Base-by-base conservation (phyloP, 2,797 vertebrate genomes). In the Etheostoma nigrum region DNA sequence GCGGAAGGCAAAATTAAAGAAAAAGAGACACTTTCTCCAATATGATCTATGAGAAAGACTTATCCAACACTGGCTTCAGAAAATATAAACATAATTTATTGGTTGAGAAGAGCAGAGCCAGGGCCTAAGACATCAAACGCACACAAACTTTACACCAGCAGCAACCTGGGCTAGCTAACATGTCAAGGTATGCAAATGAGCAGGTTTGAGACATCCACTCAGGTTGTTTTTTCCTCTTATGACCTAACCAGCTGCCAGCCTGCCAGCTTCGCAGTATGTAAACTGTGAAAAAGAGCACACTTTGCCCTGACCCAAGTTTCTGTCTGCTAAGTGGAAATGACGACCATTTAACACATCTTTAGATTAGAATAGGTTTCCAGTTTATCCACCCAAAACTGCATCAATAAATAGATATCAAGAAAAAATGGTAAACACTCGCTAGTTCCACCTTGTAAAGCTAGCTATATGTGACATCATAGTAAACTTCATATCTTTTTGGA, bases 151-250 rank as follows among this genome's bases (percentile, higher is more conserved):
- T 13, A 51, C 53, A 65, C 23, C 3, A 1, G n/a, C 3, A 1
- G n/a, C n/a, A 16, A 49, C 18, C 3, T 2, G 19, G 40, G 67
- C 62, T 21, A 58, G 61, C 30, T 60, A 70, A 70, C 2, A 4
- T 62, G 60, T 53, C 0, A 2, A 62, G 62, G 59, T 79, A 74
- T 76, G 76, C 54, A 83, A 79, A 86, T 73, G 33, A 73, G 47
- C 25, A 44, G 15, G 33, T 75, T 33, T 47, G 61, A 79, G 57
- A 52, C 52, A 45, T 79, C 23, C 36, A 65, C 16, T 75, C 72
- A 4, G 45, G 45, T 1, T 30, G 59, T 21, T 65, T 54, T 47
- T 74, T 66, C 27, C 0, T 5, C 9, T 49, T 58, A 25, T 30
- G 48, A 15, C 40, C 65, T 19, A 51, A 73, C 64, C 74, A 67